Conservation (phyloP, 2,113 vertebrate species). For the Chaenocephalus aceratus region DNA sequence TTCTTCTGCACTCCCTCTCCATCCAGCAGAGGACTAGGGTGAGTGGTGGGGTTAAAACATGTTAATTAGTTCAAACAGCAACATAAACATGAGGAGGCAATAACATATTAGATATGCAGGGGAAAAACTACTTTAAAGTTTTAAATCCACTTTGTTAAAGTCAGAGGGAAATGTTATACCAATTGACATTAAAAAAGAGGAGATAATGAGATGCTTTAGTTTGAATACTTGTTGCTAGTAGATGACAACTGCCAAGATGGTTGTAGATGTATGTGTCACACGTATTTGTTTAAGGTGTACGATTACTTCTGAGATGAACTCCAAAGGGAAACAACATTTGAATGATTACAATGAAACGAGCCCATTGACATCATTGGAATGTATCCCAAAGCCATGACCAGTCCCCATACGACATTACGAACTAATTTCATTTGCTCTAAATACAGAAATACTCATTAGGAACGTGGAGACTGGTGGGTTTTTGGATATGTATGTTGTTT, state of each 20-base stretch:
- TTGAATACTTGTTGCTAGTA: background rate
- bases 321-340: background rate
- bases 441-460: conserved; percentile 2
- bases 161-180: conserved; percentile 9
- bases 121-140: conserved; percentile 29
- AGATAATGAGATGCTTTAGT: conserved; percentile 14
- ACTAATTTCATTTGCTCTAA: conserved; percentile 16
- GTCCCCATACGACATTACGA: conserved; percentile 10
- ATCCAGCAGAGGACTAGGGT: conserved; percentile 42
- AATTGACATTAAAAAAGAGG: background rate
- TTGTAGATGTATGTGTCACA: conserved; percentile 7
- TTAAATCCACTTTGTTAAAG: conserved; percentile 9
- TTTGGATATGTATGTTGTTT: background rate
- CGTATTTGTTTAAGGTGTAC: conserved; percentile 15
- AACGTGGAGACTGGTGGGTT: background rate
- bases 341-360: conserved; percentile 17
- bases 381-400: conserved; percentile 35
- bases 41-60: conserved; percentile 26
- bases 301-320: conserved; percentile 7
- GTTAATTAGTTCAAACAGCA: conserved; percentile 51
- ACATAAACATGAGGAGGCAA: conserved; percentile 58
- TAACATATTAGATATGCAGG: conserved; percentile 36
- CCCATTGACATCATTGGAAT: background rate
- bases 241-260: background rate
- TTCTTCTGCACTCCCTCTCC: conserved; percentile 37